These are phyloP conservation scores for Ovibos moschatus DNA, from an alignment of 2,113 vertebrate genomes.

Conservation along the genomic window DNA sequence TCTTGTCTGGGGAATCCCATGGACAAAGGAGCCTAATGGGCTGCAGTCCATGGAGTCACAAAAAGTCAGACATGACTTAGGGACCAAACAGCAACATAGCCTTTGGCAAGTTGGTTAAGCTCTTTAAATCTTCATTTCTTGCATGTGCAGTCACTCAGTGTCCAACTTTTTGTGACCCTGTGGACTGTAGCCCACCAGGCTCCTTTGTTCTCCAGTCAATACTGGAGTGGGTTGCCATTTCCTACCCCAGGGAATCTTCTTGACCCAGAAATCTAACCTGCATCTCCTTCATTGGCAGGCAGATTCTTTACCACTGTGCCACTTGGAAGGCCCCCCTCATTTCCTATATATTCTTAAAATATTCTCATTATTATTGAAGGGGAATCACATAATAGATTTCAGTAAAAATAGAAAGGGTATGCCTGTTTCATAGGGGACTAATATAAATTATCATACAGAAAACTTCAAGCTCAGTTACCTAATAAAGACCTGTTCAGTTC, in stretches of 20 bases:
- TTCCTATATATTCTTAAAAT: neutral
- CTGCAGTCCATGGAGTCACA: neutral
- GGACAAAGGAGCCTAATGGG: neutral
- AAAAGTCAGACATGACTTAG: neutral
- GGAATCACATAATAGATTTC: neutral
- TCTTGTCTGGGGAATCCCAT: neutral
- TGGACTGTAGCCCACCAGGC: neutral
- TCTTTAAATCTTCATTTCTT: conserved; percentile 18
- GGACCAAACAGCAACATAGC: neutral
- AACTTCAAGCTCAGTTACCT: neutral
- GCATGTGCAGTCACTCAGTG: neutral
- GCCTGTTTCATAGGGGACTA: neutral
- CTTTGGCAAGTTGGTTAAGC: neutral
- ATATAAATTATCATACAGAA: neutral
- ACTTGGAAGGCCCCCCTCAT: neutral
- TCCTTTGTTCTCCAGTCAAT: neutral
- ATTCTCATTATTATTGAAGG: neutral
- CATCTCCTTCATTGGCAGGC: neutral
- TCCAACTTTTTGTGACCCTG: neutral
- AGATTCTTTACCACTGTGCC: neutral
- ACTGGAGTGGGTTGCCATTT: neutral
- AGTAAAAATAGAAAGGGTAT: neutral
- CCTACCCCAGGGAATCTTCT: neutral
- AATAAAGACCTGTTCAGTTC: neutral
- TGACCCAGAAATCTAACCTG: neutral